Percentiles rank a stretch among this genome's conserved stretches.
Evolutionary conservation across 2,113 vertebrate genomes (phyloP).

Genomic region (Galemys pyrenaicus): DNA sequence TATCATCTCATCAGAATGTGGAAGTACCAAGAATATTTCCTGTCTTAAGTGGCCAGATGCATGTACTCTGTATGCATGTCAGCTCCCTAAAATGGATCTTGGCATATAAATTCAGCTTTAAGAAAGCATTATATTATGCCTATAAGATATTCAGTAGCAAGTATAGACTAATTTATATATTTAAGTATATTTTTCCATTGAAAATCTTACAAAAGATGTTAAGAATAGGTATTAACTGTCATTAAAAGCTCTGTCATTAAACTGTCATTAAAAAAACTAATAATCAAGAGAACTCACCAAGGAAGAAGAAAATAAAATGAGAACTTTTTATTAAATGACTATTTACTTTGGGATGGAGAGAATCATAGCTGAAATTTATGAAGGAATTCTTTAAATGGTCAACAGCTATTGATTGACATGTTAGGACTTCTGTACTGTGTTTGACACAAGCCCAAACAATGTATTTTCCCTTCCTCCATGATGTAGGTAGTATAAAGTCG

Average conservation of each 20-base stretch:
- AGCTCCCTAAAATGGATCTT: not conserved
- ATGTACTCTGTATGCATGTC: not conserved
- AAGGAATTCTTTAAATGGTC: conserved; percentile 6
- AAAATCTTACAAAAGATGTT: conserved; percentile 11
- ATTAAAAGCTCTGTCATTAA: conserved; percentile 3
- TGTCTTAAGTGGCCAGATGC: not conserved
- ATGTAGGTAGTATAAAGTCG: not conserved
- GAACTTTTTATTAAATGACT: not conserved
- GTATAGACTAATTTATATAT: conserved; percentile 1
- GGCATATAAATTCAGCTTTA: not conserved
- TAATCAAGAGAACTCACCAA: not conserved
- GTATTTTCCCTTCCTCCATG: not conserved
- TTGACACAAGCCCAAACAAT: not conserved
- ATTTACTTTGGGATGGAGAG: not conserved
- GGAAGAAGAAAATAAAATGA: conserved; percentile 3
- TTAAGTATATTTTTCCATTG: not conserved
- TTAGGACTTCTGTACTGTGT: not conserved
- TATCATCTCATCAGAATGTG: not conserved
- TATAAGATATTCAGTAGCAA: not conserved
- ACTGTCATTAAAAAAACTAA: conserved; percentile 15
- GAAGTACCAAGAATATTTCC: not conserved
- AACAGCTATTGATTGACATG: not conserved
- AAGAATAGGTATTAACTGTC: not conserved
- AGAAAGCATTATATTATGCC: not conserved
- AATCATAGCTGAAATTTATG: not conserved